A percentile compares a stretch with the other conserved stretches of the same genome.
Conservation (phyloP, 2,888 invertebrate species). For the Synanthedon tipuliformis region DNA sequence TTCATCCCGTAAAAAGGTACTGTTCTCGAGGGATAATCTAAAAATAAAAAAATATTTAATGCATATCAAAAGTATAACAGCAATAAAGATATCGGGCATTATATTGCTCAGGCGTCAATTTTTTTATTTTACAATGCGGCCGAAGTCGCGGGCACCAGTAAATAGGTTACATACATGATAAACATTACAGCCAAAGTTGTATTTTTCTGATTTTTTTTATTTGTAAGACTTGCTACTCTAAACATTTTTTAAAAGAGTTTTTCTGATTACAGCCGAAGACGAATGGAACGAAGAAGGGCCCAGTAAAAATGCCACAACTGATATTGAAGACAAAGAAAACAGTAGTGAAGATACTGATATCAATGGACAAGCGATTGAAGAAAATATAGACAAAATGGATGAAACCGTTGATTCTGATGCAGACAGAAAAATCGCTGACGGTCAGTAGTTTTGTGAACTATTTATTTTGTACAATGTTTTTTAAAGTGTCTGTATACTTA, state of each 20-base stretch:
- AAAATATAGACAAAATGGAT: neutral
- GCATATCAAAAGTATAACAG: too few relatives aligned
- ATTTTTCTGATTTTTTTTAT: too few relatives aligned
- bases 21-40: too few relatives aligned
- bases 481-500: neutral
- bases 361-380: neutral
- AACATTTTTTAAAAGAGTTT: neutral
- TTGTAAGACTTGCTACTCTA: too few relatives aligned
- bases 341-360: neutral
- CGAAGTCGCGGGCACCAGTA: too few relatives aligned
- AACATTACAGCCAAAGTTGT: too few relatives aligned
- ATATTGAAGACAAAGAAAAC: neutral
- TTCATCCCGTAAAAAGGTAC: too few relatives aligned
- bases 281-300: constrained; percentile 42
- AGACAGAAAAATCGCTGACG: neutral
- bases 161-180: too few relatives aligned
- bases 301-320: neutral
- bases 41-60: too few relatives aligned
- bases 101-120: too few relatives aligned
- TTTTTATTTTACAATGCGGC: too few relatives aligned
- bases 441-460: neutral
- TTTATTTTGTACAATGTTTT: neutral
- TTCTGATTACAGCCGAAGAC: constrained; percentile 50
- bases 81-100: too few relatives aligned
- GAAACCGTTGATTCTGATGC: neutral